phyloP scores from a whole-genome alignment of 2,888 invertebrate species.

The Sarcophaga subvicina region DNA sequence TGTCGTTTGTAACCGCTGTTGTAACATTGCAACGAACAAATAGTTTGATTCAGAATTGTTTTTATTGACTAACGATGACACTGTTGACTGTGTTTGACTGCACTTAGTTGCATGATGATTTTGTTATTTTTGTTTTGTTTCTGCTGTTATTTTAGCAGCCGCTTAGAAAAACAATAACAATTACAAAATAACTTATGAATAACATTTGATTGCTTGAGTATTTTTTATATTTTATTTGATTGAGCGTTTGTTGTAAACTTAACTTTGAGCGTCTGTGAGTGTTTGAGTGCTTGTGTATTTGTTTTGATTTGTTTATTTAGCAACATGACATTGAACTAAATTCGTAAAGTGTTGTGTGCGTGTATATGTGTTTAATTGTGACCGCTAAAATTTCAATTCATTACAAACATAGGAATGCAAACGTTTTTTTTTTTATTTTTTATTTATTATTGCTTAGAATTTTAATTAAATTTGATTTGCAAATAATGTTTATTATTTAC shows the following conservation, averaged over 20 bases:
- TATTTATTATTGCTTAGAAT: background rate
- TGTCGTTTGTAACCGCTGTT: background rate
- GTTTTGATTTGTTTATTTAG: constrained; percentile 8
- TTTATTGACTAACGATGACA: constrained; percentile 26
- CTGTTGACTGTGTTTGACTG: constrained; percentile 1
- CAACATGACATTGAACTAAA: constrained; percentile 62
- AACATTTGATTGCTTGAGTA: background rate
- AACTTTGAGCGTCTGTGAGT: background rate
- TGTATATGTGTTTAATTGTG: background rate
- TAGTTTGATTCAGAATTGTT: background rate
- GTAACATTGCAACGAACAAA: background rate
- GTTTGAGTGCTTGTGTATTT: background rate
- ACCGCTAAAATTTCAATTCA: constrained; percentile 37
- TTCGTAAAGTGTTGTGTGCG: constrained; percentile 24
- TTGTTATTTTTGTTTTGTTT: background rate
- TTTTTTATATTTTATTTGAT: background rate
- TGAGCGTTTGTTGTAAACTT: background rate
- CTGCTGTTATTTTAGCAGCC: no score
- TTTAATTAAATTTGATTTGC: constrained; percentile 13
- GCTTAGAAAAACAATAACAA: no score
- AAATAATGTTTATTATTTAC: no score
- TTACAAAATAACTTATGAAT: background rate
- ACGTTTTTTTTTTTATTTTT: background rate
- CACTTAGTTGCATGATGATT: background rate
- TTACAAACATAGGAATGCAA: constrained; percentile 50